These are phyloP conservation scores for Tyrophagus putrescentiae DNA, from an alignment of 1,140 invertebrate species.

Conservation along the genomic window DNA sequence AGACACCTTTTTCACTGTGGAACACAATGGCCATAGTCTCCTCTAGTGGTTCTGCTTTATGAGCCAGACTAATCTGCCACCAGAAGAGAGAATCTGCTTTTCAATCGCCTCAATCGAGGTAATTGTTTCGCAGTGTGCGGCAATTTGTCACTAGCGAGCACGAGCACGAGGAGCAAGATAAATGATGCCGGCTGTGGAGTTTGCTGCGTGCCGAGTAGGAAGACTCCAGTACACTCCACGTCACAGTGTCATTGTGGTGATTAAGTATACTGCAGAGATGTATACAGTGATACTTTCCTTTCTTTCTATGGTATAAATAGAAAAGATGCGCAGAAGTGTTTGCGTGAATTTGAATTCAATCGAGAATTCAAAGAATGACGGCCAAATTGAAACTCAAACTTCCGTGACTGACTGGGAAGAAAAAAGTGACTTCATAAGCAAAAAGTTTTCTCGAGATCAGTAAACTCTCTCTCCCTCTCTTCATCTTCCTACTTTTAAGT, in stretches of 20 bases:
- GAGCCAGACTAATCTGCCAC: too few relatives aligned
- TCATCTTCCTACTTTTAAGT: not conserved
- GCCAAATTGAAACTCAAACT: not conserved
- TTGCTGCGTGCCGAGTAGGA: not conserved
- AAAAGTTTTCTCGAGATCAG: too few relatives aligned
- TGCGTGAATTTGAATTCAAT: too few relatives aligned
- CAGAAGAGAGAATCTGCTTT: too few relatives aligned
- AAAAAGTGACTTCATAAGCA: not conserved
- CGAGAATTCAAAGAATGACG: not conserved
- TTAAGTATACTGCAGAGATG: too few relatives aligned
- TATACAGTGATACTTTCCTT: too few relatives aligned
- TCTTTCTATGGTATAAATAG: too few relatives aligned
- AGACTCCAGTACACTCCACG: too few relatives aligned
- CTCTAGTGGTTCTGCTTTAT: not conserved
- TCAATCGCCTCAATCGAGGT: conserved; percentile 4
- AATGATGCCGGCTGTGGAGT: not conserved
- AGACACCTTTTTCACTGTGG: too few relatives aligned
- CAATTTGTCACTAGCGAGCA: conserved; percentile 10
- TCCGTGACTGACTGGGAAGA: not conserved
- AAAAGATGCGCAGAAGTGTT: too few relatives aligned
- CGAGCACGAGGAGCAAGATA: conserved; percentile 2
- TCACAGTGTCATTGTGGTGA: too few relatives aligned
- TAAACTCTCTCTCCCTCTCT: conserved; percentile 14
- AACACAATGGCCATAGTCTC: not conserved
- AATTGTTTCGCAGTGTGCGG: not conserved